phyloP scores from a whole-genome alignment of 1,140 invertebrate species.

The Drosophila melanogaster region DNA sequence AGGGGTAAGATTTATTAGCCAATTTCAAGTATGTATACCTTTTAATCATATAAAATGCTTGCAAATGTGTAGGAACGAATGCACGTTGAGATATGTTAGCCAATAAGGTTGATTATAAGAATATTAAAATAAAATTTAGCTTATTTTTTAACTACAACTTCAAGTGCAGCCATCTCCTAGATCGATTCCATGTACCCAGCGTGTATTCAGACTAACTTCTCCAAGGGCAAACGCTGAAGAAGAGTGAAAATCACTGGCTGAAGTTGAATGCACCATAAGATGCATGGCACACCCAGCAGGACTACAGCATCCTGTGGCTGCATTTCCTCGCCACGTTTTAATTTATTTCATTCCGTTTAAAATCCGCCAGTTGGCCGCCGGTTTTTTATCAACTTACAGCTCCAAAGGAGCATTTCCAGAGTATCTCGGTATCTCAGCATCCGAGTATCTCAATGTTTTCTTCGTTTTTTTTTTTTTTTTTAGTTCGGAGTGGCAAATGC shows the following conservation, averaged over 20 bases:
- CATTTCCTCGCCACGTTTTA: constrained; percentile 26
- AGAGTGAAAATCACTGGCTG: constrained; percentile 35
- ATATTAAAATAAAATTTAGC: too few relatives aligned
- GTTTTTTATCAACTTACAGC: constrained; percentile 4
- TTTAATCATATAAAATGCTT: too few relatives aligned
- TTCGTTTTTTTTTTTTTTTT: background rate
- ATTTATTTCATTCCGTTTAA: constrained; percentile 49
- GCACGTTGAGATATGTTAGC: too few relatives aligned
- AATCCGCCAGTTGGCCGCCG: constrained; percentile 35
- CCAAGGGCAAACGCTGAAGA: constrained; percentile 35
- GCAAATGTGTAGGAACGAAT: too few relatives aligned
- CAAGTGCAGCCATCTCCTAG: background rate
- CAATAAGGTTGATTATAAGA: too few relatives aligned
- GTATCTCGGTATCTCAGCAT: constrained; percentile 32
- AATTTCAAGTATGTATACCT: background rate
- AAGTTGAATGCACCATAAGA: constrained; percentile 69
- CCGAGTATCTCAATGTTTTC: constrained; percentile 16
- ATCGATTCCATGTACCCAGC: background rate
- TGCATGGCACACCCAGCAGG: constrained; percentile 45
- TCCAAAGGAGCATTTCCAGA: constrained; percentile 15
- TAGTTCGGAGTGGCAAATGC: constrained; percentile 67
- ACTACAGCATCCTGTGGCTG: constrained; percentile 45
- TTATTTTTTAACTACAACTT: background rate
- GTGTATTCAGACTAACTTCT: constrained; percentile 3
- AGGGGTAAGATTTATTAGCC: background rate